phyloP scores from a whole-genome alignment of 2,888 invertebrate species.

The Cataglyphis cursor region DNA sequence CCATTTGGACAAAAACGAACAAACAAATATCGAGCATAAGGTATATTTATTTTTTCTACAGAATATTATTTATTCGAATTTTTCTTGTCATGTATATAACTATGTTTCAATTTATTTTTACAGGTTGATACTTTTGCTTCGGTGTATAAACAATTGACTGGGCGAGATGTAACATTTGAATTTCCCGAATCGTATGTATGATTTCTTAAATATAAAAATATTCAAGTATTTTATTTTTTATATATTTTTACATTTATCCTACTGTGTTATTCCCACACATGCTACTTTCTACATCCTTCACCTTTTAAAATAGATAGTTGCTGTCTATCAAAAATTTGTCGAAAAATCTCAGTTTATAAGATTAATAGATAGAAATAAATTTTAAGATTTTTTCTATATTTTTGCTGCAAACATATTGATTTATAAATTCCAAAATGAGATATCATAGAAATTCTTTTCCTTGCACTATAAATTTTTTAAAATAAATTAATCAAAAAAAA shows the following conservation, averaged over 20 bases:
- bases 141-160: conserved; percentile 99
- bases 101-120: conserved; percentile 46
- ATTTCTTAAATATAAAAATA: conserved; percentile 78
- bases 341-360: not conserved
- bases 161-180: conserved; percentile 99
- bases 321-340: not conserved
- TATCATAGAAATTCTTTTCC: not conserved
- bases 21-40: conserved; percentile 99
- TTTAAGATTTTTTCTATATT: not conserved
- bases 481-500: not conserved
- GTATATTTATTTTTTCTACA: conserved; percentile 87
- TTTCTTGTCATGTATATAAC: not conserved
- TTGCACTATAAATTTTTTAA: not conserved
- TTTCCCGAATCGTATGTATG: conserved; percentile 99
- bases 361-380: not conserved
- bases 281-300: not conserved
- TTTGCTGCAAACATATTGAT: not conserved
- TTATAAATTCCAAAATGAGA: not conserved
- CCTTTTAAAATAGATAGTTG: not conserved
- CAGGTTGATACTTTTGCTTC: conserved; percentile 99
- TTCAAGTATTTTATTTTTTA: conserved; percentile 8
- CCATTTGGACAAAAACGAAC: conserved; percentile 99
- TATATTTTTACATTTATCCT: not conserved
- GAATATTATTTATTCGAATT: not conserved
- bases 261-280: not conserved